These are phyloP conservation scores for Stenoptilia bipunctidactyla DNA, from an alignment of 2,888 invertebrate genomes.

Conservation along the genomic window DNA sequence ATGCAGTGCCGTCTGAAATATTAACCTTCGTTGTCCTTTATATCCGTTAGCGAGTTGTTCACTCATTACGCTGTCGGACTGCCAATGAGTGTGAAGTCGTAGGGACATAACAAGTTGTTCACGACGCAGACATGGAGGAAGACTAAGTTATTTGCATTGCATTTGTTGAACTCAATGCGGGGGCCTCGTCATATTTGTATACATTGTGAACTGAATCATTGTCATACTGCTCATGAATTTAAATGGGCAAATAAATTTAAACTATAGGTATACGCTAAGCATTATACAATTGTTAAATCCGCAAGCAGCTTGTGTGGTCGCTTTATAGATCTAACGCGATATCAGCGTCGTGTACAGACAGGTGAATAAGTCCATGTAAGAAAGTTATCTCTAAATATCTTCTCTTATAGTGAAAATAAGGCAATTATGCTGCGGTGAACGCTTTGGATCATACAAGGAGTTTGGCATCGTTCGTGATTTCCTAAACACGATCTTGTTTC, in stretches of 20 bases:
- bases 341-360: no score
- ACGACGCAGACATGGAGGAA: no score
- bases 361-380: no score
- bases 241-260: no score
- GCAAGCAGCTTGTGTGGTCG: slow-evolving; percentile 37
- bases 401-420: no score
- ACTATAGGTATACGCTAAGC: no score
- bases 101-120: slow-evolving; percentile 15
- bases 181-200: neutral
- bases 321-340: slow-evolving; percentile 25
- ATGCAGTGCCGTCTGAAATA: neutral
- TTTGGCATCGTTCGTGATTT: slow-evolving; percentile 23
- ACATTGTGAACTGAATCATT: no score
- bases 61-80: slow-evolving; percentile 20
- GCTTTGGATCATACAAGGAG: slow-evolving; percentile 6
- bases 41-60: neutral
- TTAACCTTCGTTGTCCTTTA: neutral
- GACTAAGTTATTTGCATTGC: no score
- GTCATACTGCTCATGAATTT: no score
- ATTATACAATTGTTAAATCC: slow-evolving; percentile 13
- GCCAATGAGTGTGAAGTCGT: slow-evolving; percentile 44
- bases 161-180: neutral
- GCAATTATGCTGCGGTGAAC: no score
- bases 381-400: no score
- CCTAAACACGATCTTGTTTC: slow-evolving; percentile 22